Conservation (phyloP, 2,888 invertebrate genomes). For the Chironomus tentans region DNA sequence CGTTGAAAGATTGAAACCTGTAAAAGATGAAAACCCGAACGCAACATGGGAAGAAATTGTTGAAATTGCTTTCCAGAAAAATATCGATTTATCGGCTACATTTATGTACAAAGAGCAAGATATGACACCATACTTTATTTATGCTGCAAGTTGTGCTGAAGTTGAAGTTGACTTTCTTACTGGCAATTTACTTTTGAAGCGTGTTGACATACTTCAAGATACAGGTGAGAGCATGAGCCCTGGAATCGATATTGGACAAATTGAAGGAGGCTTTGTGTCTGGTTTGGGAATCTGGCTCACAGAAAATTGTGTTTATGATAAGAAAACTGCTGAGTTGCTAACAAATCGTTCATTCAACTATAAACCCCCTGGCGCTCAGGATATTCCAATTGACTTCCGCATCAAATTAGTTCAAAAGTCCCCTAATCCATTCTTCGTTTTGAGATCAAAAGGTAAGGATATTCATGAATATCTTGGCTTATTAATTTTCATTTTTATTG, state of each 20-base stretch:
- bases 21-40: slow-evolving; percentile 26
- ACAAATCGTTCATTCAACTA: slow-evolving; percentile 56
- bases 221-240: slow-evolving; percentile 58
- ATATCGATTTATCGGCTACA: slow-evolving; percentile 32
- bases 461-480: too few relatives aligned
- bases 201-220: slow-evolving; percentile 62
- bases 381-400: slow-evolving; percentile 51
- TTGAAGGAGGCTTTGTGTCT: slow-evolving; percentile 53
- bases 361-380: slow-evolving; percentile 49
- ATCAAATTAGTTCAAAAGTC: slow-evolving; percentile 46
- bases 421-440: slow-evolving; percentile 45
- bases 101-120: slow-evolving; percentile 37
- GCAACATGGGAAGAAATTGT: slow-evolving; percentile 29
- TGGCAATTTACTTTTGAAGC: slow-evolving; percentile 53
- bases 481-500: too few relatives aligned
- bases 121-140: slow-evolving; percentile 49
- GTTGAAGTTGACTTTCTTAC: slow-evolving; percentile 65
- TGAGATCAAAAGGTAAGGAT: slow-evolving; percentile 44
- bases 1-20: slow-evolving; percentile 27
- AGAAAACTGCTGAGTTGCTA: slow-evolving; percentile 45
- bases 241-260: slow-evolving; percentile 57
- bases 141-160: slow-evolving; percentile 53
- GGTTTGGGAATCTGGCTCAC: slow-evolving; percentile 50
- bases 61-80: slow-evolving; percentile 28
- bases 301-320: slow-evolving; percentile 48